Evolutionary conservation across 2,797 vertebrate species (phyloP).

Genomic region (Fringilla coelebs): DNA sequence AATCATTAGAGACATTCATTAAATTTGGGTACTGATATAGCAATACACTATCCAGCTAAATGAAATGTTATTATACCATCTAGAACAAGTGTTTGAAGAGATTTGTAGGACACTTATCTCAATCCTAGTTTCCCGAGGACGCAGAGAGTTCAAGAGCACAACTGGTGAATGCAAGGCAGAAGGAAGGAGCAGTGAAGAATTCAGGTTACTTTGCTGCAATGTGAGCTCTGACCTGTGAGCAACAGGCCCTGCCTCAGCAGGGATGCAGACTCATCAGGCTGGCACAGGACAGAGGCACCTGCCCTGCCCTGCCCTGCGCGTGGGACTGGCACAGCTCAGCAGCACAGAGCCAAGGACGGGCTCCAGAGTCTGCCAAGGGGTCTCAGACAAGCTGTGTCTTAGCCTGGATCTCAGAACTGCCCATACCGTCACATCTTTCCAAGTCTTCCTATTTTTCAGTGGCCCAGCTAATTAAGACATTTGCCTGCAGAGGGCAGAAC

Average conservation of each 20-base stretch:
- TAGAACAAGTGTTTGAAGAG: not conserved
- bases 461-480: not conserved
- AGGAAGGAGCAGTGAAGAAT: not conserved
- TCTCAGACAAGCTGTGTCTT: not conserved
- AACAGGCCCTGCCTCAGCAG: not conserved
- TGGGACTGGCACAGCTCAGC: not conserved
- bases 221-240: not conserved
- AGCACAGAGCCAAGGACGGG: rapidly evolving
- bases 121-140: not conserved
- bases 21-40: not conserved
- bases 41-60: not conserved
- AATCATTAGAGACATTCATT: constrained; percentile 30
- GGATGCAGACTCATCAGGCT: not conserved
- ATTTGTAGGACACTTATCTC: not conserved
- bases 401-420: not conserved
- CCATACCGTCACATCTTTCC: not conserved
- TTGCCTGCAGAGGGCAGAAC: not conserved
- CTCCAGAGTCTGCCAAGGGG: not conserved
- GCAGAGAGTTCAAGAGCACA: not conserved
- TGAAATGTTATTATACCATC: not conserved
- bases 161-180: not conserved
- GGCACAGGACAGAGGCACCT: not conserved
- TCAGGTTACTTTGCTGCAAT: not conserved
- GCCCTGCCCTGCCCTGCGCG: not conserved
- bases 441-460: not conserved